Conservation (phyloP, 1,140 invertebrate genomes). For the Pseudomyrmex sp. region DNA sequence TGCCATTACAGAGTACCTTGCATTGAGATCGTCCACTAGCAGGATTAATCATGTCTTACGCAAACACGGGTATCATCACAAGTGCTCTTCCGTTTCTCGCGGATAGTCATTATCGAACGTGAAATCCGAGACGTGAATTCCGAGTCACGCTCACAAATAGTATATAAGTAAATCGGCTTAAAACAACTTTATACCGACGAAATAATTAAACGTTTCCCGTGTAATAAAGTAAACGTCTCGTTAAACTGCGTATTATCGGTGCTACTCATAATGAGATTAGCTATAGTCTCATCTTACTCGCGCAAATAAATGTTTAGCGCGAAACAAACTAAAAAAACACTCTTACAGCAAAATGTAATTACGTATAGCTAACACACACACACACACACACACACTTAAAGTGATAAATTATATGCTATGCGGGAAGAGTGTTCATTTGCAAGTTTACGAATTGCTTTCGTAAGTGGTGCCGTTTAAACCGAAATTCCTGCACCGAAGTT, state of each 20-base stretch:
- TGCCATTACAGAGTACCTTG: slow-evolving; percentile 34
- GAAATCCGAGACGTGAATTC: not conserved
- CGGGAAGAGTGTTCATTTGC: not conserved
- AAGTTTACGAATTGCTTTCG: not conserved
- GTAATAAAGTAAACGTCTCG: not conserved
- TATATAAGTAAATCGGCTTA: not conserved
- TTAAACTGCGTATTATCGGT: not conserved
- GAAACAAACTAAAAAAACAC: slow-evolving; percentile 13
- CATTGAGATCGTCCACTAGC: slow-evolving; percentile 7
- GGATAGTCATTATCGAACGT: slow-evolving; percentile 4
- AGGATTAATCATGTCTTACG: slow-evolving; percentile 5
- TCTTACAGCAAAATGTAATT: not conserved
- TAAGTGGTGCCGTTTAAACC: not conserved
- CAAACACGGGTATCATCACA: not conserved
- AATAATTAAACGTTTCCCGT: not conserved
- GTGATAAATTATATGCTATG: not conserved
- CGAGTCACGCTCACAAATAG: not conserved
- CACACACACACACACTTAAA: too few species aligned
- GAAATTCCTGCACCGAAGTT: not conserved
- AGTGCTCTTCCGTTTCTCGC: not conserved
- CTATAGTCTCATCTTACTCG: not conserved
- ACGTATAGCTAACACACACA: too few species aligned
- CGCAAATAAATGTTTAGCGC: slow-evolving; percentile 20
- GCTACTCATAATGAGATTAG: slow-evolving; percentile 10
- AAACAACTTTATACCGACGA: not conserved